Conservation (phyloP, 35 echinoderm and acorn worm species). For the Apostichopus californicus region DNA sequence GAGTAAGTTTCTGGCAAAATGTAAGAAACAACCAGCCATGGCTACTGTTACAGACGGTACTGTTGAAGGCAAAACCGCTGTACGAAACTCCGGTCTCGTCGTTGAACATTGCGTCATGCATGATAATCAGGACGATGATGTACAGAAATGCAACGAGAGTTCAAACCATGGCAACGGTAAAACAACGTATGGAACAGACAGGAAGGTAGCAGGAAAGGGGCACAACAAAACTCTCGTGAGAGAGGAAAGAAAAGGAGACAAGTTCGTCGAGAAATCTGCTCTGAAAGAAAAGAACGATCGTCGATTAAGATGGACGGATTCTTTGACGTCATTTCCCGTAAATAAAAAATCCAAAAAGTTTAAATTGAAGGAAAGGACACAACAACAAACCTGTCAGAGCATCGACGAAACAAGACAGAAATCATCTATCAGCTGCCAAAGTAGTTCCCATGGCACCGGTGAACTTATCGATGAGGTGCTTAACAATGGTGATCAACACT, state of each 20-base stretch:
- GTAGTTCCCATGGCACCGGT: too few species aligned
- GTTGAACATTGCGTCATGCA: background rate
- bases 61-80: background rate
- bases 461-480: too few species aligned
- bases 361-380: background rate
- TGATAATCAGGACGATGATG: background rate
- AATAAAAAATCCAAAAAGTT: conserved; percentile 2
- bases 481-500: too few species aligned
- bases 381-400: background rate
- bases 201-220: background rate
- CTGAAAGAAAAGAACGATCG: background rate
- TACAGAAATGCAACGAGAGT: background rate
- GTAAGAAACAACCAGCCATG: background rate
- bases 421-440: too few species aligned
- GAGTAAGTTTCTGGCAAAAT: conserved; percentile 21
- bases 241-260: background rate
- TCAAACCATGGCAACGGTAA: background rate
- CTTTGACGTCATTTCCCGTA: background rate
- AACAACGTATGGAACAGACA: background rate
- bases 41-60: background rate
- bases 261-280: background rate
- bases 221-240: background rate
- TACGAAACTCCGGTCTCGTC: background rate
- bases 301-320: conserved; percentile 10
- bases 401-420: background rate